A percentile compares a stretch with the other conserved stretches of the same genome.
Evolutionary conservation across 2,888 invertebrate genomes (phyloP).

Genomic region (Aradus depressus): DNA sequence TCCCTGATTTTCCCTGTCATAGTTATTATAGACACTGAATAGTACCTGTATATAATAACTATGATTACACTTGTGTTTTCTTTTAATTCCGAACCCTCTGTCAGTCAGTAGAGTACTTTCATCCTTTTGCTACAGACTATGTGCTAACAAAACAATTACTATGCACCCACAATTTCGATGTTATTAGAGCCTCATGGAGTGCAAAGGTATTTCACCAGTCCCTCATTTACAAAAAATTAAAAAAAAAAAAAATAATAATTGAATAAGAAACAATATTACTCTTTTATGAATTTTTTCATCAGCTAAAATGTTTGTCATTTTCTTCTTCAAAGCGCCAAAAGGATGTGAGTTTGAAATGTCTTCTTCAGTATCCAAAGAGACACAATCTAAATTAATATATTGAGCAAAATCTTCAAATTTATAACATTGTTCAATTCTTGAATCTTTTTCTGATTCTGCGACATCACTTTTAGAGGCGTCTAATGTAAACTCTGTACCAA

Average conservation of each 20-base stretch:
- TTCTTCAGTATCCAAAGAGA: slow-evolving; percentile 5
- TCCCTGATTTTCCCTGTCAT: no score
- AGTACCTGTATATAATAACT: no score
- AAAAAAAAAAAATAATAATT: background rate
- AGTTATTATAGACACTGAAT: no score
- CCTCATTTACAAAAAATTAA: slow-evolving; percentile 6
- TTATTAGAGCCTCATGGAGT: no score
- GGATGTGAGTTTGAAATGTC: background rate
- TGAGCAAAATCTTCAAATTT: slow-evolving; percentile 15
- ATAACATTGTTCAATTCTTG: slow-evolving; percentile 6
- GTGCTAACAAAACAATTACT: no score
- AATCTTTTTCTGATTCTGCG: background rate
- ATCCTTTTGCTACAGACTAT: no score
- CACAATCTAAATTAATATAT: slow-evolving; percentile 18
- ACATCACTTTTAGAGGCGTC: slow-evolving; percentile 1
- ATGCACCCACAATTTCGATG: no score
- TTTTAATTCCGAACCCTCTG: no score
- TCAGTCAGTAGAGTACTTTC: no score
- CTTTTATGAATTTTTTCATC: slow-evolving; percentile 22
- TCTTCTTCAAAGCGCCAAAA: slow-evolving; percentile 12
- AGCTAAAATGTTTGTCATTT: slow-evolving; percentile 16
- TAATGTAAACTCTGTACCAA: slow-evolving; percentile 8
- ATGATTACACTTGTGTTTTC: no score
- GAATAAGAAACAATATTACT: slow-evolving; percentile 7
- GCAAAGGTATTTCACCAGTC: slow-evolving; percentile 1